These are phyloP conservation scores for Lasioglossum malachurum DNA, from an alignment of 2,888 invertebrate species.

Conservation along the genomic window DNA sequence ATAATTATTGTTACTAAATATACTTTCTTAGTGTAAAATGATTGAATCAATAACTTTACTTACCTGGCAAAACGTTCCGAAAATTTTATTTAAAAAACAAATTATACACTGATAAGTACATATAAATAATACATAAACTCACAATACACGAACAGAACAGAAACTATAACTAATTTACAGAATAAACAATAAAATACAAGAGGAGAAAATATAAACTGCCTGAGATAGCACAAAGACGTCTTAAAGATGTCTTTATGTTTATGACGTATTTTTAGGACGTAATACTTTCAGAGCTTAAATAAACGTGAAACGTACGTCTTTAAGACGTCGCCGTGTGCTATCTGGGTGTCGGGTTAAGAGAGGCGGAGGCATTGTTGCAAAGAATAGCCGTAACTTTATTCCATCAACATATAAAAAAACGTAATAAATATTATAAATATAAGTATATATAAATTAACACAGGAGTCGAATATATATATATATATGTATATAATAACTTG, in stretches of 20 bases:
- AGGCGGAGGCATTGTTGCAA: constrained; percentile 47
- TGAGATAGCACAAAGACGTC: too few species aligned
- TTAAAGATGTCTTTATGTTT: too few species aligned
- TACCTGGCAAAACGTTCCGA: constrained; percentile 22
- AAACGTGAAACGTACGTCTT: too few species aligned
- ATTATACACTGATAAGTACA: neutral
- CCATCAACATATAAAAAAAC: constrained; percentile 74
- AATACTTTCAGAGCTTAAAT: too few species aligned
- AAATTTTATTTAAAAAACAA: neutral
- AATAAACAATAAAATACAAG: neutral
- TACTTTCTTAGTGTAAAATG: neutral
- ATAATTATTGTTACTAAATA: neutral
- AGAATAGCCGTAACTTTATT: constrained; percentile 73
- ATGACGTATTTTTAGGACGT: too few species aligned
- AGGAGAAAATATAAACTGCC: neutral
- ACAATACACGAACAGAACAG: neutral
- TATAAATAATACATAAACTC: neutral
- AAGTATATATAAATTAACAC: constrained; percentile 73
- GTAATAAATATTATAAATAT: constrained; percentile 74
- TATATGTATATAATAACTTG: constrained; percentile 58
- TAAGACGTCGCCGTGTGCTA: too few species aligned
- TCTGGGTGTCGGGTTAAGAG: neutral
- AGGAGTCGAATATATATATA: constrained; percentile 68
- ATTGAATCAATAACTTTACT: constrained; percentile 4
- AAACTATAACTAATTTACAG: neutral